These are phyloP conservation scores for Agapornis roseicollis DNA, from an alignment of 2,113 vertebrate genomes.

Conservation along the genomic window DNA sequence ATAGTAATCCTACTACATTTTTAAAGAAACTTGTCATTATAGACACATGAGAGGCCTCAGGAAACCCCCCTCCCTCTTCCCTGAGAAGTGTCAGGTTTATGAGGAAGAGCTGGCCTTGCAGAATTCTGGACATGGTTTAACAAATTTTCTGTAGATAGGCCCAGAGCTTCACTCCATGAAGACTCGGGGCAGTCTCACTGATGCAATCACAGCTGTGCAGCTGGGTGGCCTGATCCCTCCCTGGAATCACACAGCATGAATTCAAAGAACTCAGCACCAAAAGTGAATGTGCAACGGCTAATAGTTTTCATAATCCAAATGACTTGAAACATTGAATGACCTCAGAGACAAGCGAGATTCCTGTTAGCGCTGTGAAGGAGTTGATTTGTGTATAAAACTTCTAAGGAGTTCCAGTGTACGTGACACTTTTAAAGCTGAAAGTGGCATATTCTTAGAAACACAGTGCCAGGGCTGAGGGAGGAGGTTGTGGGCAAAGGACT, in stretches of 20 bases:
- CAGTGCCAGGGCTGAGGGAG: neutral
- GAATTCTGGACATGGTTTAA: neutral
- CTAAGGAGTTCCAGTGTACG: neutral
- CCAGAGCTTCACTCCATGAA: neutral
- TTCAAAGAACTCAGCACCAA: neutral
- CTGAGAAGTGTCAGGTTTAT: neutral
- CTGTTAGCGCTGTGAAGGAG: neutral
- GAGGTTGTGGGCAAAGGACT: neutral
- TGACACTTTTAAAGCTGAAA: neutral
- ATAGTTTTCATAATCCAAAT: neutral
- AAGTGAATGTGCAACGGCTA: neutral
- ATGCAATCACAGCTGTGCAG: neutral
- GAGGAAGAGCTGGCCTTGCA: neutral
- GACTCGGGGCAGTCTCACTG: neutral
- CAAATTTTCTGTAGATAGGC: neutral
- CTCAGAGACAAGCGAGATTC: neutral
- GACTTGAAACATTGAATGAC: neutral
- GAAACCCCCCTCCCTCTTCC: neutral
- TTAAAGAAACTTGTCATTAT: neutral
- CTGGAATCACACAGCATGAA: neutral
- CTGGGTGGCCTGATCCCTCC: neutral
- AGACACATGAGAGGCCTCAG: neutral
- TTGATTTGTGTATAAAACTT: neutral
- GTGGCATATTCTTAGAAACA: conserved; percentile 8
- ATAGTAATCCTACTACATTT: neutral